Conservation (phyloP, 2,888 invertebrate species). For the Lomographa bimaculata region DNA sequence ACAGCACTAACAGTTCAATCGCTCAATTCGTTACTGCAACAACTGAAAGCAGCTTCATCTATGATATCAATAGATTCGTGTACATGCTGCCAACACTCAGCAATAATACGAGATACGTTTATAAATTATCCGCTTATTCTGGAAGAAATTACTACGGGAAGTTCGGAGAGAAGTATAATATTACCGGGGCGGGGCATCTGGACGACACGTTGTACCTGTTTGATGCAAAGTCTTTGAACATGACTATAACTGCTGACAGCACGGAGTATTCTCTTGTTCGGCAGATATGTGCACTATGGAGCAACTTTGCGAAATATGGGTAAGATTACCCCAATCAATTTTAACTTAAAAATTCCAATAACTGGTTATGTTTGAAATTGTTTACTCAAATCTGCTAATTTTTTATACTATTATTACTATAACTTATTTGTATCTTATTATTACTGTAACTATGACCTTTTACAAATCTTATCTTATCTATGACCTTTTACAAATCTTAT, state of each 20-base stretch:
- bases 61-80: slow-evolving; percentile 12
- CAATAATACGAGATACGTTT: slow-evolving; percentile 7
- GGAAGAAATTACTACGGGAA: slow-evolving; percentile 13
- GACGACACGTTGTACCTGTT: slow-evolving; percentile 54
- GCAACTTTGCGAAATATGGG: slow-evolving; percentile 63
- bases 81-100: slow-evolving; percentile 1
- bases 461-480: no score
- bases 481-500: no score
- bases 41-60: slow-evolving; percentile 5
- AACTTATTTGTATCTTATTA: no score
- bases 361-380: no score
- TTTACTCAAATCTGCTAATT: no score
- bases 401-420: no score
- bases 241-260: slow-evolving; percentile 38
- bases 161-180: slow-evolving; percentile 1
- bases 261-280: slow-evolving; percentile 45
- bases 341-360: not conserved
- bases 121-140: slow-evolving; percentile 4
- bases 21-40: slow-evolving; percentile 8
- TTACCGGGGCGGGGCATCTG: slow-evolving; percentile 13
- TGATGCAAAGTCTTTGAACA: slow-evolving; percentile 28
- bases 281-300: slow-evolving; percentile 51
- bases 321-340: slow-evolving; percentile 35
- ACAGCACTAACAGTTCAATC: slow-evolving; percentile 1
- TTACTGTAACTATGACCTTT: no score